These are phyloP conservation scores for Trachops cirrhosus DNA, from an alignment of 2,797 vertebrate genomes.

Conservation along the genomic window DNA sequence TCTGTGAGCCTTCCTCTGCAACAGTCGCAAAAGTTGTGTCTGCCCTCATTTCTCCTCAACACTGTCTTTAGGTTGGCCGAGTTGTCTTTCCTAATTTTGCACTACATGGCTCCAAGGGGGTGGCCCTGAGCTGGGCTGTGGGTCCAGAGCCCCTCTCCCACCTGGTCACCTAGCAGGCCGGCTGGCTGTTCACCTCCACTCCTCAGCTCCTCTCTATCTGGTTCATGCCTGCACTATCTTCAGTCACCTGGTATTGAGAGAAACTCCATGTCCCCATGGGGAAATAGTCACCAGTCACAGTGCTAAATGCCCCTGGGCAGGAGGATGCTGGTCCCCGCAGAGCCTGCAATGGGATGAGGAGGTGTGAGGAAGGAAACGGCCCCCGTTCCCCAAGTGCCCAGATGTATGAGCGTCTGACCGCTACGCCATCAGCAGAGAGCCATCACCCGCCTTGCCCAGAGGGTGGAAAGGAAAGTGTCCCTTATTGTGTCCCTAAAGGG, in stretches of 20 bases:
- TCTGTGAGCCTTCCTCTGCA: not conserved
- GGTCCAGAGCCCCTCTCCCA: not conserved
- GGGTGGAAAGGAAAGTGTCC: not conserved
- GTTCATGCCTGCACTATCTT: no score
- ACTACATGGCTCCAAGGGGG: fast-evolving
- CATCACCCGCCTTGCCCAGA: not conserved
- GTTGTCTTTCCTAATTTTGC: not conserved
- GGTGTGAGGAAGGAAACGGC: not conserved
- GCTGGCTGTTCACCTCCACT: not conserved
- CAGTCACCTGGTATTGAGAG: not conserved
- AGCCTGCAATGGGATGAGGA: not conserved
- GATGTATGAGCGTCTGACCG: not conserved
- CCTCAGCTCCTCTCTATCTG: not conserved
- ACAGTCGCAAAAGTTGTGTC: fast-evolving
- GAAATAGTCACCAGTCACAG: slow-evolving; percentile 82
- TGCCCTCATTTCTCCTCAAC: not conserved
- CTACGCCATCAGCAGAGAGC: fast-evolving
- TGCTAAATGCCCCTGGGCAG: slow-evolving; percentile 84
- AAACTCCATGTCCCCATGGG: slow-evolving; percentile 83
- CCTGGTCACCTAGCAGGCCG: not conserved
- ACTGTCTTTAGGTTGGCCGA: fast-evolving
- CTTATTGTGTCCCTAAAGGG: not conserved
- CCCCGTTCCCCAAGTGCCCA: not conserved
- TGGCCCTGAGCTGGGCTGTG: not conserved
- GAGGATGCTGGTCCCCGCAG: fast-evolving